A percentile compares a stretch with the other conserved stretches of the same genome.
Conservation (phyloP, 2,113 vertebrate genomes). For the Oceanites oceanicus region DNA sequence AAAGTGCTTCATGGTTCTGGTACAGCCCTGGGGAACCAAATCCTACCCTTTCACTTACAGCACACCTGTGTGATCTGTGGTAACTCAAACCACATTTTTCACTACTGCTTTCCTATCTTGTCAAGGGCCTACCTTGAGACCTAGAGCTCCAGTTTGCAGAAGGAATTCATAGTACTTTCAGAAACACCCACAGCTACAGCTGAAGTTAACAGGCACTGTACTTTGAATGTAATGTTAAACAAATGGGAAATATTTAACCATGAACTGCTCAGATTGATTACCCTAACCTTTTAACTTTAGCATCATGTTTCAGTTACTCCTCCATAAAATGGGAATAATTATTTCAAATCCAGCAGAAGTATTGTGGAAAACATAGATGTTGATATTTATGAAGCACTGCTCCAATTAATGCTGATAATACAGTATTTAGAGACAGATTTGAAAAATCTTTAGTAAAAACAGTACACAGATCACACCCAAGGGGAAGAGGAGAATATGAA, state of each 20-base stretch:
- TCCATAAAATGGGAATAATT: background rate
- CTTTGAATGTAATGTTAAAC: background rate
- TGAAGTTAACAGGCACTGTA: background rate
- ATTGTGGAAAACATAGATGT: background rate
- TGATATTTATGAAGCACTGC: background rate
- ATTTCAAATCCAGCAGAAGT: background rate
- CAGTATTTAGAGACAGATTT: background rate
- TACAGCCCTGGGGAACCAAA: fast-evolving
- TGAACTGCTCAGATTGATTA: background rate
- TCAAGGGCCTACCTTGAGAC: background rate
- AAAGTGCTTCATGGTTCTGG: fast-evolving
- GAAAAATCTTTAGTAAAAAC: background rate
- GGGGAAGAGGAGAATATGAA: background rate
- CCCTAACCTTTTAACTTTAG: background rate
- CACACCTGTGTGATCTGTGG: too few species aligned
- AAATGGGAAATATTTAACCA: background rate
- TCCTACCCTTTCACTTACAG: background rate
- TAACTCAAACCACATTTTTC: background rate
- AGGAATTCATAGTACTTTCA: background rate
- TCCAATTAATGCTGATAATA: background rate
- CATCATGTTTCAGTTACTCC: background rate
- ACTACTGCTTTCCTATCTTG: background rate
- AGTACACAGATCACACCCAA: background rate
- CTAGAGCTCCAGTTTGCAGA: background rate
- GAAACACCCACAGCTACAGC: background rate